Conservation (phyloP, 2,797 vertebrate genomes). For the Takifugu rubripes region DNA sequence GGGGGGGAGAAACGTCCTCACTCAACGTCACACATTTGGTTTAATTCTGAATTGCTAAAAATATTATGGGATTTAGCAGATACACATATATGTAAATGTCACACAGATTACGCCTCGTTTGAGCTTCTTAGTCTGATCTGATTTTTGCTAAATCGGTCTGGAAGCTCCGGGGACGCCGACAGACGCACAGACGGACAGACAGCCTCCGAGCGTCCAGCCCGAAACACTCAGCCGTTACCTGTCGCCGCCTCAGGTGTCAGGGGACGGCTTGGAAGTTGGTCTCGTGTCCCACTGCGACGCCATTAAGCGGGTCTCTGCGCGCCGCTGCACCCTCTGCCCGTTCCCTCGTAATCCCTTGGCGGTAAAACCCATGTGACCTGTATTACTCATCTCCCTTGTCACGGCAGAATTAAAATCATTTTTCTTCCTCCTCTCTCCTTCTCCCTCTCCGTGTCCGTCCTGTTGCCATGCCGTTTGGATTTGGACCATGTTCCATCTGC, state of each 20-base stretch:
- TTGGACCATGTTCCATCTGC: conserved; percentile 48
- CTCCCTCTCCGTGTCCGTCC: conserved; percentile 6
- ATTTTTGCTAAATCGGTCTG: conserved; percentile 66
- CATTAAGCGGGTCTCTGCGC: conserved; percentile 53
- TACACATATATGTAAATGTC: conserved; percentile 72
- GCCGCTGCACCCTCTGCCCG: conserved; percentile 44
- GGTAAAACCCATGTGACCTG: conserved; percentile 75
- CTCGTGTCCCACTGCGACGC: conserved; percentile 46
- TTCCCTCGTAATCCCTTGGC: conserved; percentile 63
- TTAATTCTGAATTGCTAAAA: conserved; percentile 66
- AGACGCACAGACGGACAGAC: conserved; percentile 1
- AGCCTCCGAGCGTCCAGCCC: too few relatives aligned
- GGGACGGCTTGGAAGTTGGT: conserved; percentile 31
- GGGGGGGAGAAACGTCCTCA: conserved; percentile 2
- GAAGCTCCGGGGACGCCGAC: conserved; percentile 27
- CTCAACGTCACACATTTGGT: conserved; percentile 49
- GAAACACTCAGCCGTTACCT: conserved; percentile 6
- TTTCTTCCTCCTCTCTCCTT: conserved; percentile 22
- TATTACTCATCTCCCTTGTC: conserved; percentile 69
- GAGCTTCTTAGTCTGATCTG: conserved; percentile 73
- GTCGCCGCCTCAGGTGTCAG: background rate
- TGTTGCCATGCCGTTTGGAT: conserved; percentile 53
- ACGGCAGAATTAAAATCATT: conserved; percentile 65
- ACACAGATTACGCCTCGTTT: conserved; percentile 64
- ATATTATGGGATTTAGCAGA: conserved; percentile 66